phyloP scores from a whole-genome alignment of 2,113 vertebrate genomes.

The Otus sunia region DNA sequence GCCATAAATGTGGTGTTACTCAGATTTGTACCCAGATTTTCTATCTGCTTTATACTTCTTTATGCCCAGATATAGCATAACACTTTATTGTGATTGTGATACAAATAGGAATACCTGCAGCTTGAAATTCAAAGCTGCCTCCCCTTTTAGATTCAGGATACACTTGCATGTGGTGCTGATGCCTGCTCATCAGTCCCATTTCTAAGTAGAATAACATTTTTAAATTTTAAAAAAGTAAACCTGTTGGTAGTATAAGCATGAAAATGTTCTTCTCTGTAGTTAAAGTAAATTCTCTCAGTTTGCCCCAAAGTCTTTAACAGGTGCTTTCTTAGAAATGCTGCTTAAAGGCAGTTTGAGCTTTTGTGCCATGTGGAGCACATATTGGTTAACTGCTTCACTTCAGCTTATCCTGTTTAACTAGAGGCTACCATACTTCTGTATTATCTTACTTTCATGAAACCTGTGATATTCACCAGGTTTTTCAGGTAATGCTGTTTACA shows the following conservation, averaged over 20 bases:
- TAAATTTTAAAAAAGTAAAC: not conserved
- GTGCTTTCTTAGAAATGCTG: not conserved
- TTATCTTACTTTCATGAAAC: not conserved
- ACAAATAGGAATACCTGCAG: not conserved
- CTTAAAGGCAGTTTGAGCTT: not conserved
- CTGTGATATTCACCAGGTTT: not conserved
- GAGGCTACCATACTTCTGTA: not conserved
- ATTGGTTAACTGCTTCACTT: not conserved
- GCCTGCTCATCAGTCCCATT: not conserved
- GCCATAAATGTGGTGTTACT: not conserved
- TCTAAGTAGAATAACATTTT: not conserved
- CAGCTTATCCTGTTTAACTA: not conserved
- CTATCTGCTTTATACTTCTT: not conserved
- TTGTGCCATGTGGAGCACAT: not conserved
- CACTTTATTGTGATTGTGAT: not conserved
- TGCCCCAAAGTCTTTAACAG: not conserved
- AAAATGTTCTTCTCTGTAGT: not conserved
- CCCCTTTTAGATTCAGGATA: not conserved
- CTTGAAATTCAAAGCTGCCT: not conserved
- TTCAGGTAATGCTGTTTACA: conserved; percentile 40
- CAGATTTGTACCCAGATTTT: not conserved
- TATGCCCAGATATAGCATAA: not conserved
- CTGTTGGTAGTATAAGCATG: not conserved
- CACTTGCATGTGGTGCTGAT: rapidly evolving
- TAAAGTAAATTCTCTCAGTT: not conserved